These are phyloP conservation scores for Microchirus variegatus DNA, from an alignment of 2,797 vertebrate species.

Conservation along the genomic window DNA sequence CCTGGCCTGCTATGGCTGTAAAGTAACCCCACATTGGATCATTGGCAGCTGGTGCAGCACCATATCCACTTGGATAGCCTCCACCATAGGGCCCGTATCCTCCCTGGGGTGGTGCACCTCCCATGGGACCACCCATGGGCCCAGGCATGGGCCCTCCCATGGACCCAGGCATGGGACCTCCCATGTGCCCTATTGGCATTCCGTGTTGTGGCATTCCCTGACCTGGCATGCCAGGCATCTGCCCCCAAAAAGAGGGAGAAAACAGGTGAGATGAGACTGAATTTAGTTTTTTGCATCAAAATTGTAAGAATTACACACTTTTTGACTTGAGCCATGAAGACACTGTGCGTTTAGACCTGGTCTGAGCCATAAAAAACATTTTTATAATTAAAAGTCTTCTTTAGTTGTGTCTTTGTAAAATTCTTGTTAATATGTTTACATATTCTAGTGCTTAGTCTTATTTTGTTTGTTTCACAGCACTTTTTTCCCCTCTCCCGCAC, in stretches of 20 bases:
- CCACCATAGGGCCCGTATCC: slow-evolving; percentile 75
- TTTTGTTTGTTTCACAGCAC: too few relatives aligned
- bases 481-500: too few relatives aligned
- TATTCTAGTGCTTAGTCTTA: too few relatives aligned
- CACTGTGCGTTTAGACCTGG: too few relatives aligned
- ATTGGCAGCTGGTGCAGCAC: slow-evolving; percentile 66
- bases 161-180: slow-evolving; percentile 39
- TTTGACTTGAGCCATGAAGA: too few relatives aligned
- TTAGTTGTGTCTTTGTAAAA: too few relatives aligned
- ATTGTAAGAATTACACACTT: too few relatives aligned
- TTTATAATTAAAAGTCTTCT: too few relatives aligned
- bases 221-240: slow-evolving; percentile 80
- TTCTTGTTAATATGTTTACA: too few relatives aligned
- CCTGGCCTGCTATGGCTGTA: slow-evolving; percentile 88
- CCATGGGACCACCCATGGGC: slow-evolving; percentile 70
- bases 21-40: slow-evolving; percentile 89
- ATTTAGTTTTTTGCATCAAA: background rate
- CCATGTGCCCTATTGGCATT: slow-evolving; percentile 35
- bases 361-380: too few relatives aligned
- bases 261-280: background rate
- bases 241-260: slow-evolving; percentile 80
- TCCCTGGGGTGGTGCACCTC: slow-evolving; percentile 55
- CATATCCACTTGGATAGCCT: slow-evolving; percentile 71
- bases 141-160: slow-evolving; percentile 51
- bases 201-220: slow-evolving; percentile 75